phyloP scores from a whole-genome alignment of 2,797 vertebrate species.

The Lophura swinhoii region DNA sequence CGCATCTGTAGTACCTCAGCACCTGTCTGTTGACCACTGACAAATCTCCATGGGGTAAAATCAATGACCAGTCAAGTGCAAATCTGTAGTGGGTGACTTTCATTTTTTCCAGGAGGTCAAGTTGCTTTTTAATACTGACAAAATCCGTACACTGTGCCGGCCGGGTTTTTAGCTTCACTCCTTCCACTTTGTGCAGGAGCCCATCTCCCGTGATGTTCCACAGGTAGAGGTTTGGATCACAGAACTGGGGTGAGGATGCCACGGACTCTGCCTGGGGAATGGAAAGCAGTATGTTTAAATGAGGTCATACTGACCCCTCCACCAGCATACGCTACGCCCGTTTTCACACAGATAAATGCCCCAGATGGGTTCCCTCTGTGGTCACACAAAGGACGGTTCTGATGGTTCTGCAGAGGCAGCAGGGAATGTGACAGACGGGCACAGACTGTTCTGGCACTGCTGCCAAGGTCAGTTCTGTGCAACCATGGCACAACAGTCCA shows the following conservation, averaged over 20 bases:
- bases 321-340: accelerated
- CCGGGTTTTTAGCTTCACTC: slow-evolving; percentile 85
- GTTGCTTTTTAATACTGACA: slow-evolving; percentile 86
- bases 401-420: background rate
- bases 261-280: slow-evolving; percentile 84
- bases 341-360: background rate
- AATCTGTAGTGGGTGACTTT: slow-evolving; percentile 92
- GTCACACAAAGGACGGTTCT: background rate
- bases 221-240: slow-evolving; percentile 88
- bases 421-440: accelerated
- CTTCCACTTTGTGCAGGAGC: slow-evolving; percentile 82
- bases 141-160: slow-evolving; percentile 91
- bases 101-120: slow-evolving; percentile 84
- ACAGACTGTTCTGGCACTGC: background rate
- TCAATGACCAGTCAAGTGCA: slow-evolving; percentile 92
- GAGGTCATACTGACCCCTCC: background rate
- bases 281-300: background rate
- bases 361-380: accelerated
- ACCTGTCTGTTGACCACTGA: slow-evolving; percentile 83
- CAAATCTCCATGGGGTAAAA: slow-evolving; percentile 87
- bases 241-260: slow-evolving; percentile 93
- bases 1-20: slow-evolving; percentile 90
- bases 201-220: slow-evolving; percentile 94
- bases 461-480: background rate
- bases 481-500: background rate